A percentile compares a stretch with the other conserved stretches of the same genome.
These are phyloP conservation scores for Coptodon bakossiorum DNA, from an alignment of 2,113 vertebrate species.

Conservation along the genomic window DNA sequence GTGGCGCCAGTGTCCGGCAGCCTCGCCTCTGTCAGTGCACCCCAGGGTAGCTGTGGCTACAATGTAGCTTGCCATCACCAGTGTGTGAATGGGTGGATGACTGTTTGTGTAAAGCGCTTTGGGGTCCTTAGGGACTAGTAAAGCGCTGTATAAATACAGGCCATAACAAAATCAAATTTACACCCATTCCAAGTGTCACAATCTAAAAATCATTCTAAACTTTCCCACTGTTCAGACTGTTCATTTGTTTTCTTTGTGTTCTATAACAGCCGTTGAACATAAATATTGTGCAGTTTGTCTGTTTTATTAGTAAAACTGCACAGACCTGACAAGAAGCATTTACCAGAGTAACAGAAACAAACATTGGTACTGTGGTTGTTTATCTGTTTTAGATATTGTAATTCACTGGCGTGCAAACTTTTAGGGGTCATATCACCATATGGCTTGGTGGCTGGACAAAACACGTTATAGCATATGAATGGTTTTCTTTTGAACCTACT, in stretches of 20 bases:
- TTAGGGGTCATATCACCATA: background rate
- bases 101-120: no score
- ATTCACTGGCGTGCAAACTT: background rate
- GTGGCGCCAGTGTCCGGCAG: no score
- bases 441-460: background rate
- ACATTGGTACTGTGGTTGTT: background rate
- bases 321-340: background rate
- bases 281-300: background rate
- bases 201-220: background rate
- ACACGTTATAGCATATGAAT: background rate
- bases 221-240: background rate
- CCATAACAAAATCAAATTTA: background rate
- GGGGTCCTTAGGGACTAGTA: no score
- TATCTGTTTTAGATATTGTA: background rate
- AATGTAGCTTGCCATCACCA: no score
- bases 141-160: no score
- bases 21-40: no score
- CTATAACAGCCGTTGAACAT: background rate
- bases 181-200: background rate
- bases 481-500: background rate
- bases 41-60: no score
- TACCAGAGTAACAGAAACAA: background rate
- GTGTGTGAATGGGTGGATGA: no score
- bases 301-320: background rate
- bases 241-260: background rate